Evolutionary conservation across 1,140 invertebrate genomes (phyloP).

Genomic region (Mesaphorura yosii): DNA sequence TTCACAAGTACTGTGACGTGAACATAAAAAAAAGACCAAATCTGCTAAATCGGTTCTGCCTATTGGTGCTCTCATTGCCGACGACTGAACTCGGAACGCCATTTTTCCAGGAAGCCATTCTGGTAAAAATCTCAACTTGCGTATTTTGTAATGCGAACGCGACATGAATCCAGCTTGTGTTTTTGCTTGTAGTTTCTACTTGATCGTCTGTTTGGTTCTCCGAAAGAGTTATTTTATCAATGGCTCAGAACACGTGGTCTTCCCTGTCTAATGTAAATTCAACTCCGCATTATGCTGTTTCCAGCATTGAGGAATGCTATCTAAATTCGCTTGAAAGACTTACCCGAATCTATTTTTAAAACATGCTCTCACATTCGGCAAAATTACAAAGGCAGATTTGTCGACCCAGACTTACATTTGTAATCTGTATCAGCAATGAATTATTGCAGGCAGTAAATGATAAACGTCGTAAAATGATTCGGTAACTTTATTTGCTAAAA

Average conservation of each 20-base stretch:
- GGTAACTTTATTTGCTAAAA: no score
- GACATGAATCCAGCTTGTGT: no score
- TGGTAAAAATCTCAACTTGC: constrained; percentile 16
- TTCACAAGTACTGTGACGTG: constrained; percentile 21
- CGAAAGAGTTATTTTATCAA: constrained; percentile 7
- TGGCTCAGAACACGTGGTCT: constrained; percentile 15
- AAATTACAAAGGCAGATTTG: no score
- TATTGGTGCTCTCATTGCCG: constrained; percentile 22
- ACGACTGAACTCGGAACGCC: constrained; percentile 15
- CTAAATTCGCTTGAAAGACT: no score
- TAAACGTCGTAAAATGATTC: no score
- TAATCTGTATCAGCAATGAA: no score
- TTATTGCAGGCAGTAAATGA: no score
- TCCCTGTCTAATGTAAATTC: constrained; percentile 6
- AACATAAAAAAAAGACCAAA: constrained; percentile 16
- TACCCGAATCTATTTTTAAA: no score
- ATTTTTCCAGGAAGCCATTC: constrained; percentile 21
- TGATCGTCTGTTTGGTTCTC: constrained; percentile 13
- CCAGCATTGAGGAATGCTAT: no score
- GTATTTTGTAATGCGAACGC: no score
- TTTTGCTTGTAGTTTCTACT: constrained; percentile 20
- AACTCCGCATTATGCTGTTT: neutral
- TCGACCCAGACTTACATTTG: no score
- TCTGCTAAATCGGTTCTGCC: constrained; percentile 16
- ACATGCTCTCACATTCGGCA: no score